Base-by-base conservation (phyloP, 2,797 vertebrate species). In the Arrhamphus sclerolepis region DNA sequence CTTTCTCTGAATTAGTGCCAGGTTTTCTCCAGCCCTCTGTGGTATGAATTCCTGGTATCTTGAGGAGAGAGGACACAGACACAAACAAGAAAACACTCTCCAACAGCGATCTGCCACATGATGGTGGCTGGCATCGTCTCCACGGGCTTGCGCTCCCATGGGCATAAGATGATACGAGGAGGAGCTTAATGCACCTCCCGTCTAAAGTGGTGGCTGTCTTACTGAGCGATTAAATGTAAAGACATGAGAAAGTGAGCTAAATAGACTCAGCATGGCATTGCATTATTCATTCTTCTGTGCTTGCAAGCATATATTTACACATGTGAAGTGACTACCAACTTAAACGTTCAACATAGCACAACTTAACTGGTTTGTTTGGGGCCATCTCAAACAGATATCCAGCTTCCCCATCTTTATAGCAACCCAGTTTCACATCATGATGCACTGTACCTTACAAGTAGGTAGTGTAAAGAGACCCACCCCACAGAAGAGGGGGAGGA, bases 1-100 rank as follows among this genome's bases (percentile, higher is more conserved):
- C 75, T 62, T 18, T 49, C 60, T 52, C 78, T 74, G 66, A 72
- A 79, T 67, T 24, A 46, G 68, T 9, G 69, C 44, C 66, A 60
- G 54, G 44, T 55, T 72, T 67, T 41, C 26, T 47, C 49, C 49
- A 5, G 28, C 21, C 56, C 44, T 29, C 61, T 53, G 66, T 57
- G 48, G 62, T 72, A 62, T 71, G 69, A 68, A 61, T 56, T 70
- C 55, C 39, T 42, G 56, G 50, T 56, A 58, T 69, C 40, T 66
- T 13, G n/a, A 66, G 46, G 21, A 53, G 53, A 51, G 66, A 56
- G 34, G 56, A 53, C 18, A 42, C 46, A 75, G 75, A 54, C 49
- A 39, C 72, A 75, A 81, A 85, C 78, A 77, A 83, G 80, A 47
- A 78, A 74, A 77, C 20, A 18, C 47, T 63, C 63, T 83, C 69